phyloP scores from a whole-genome alignment of 2,113 vertebrate species.

The Excalfactoria chinensis region DNA sequence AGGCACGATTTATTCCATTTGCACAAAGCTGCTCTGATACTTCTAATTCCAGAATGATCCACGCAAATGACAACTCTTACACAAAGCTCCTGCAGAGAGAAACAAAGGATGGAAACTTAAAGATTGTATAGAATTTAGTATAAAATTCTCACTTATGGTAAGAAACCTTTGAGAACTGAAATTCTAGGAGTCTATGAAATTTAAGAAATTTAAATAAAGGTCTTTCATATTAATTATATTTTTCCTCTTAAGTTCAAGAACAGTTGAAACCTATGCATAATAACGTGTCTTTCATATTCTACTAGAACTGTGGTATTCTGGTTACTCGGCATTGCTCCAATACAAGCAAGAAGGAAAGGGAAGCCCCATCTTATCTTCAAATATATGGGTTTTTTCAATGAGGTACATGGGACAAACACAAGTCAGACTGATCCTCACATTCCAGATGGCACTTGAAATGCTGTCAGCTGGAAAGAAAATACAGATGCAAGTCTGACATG shows the following conservation, averaged over 20 bases:
- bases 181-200: neutral
- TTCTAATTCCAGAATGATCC: neutral
- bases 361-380: neutral
- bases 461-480: slow-evolving; percentile 10
- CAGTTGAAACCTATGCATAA: neutral
- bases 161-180: neutral
- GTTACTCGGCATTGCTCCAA: neutral
- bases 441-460: neutral
- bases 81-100: neutral
- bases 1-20: neutral
- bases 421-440: neutral
- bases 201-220: neutral
- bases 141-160: neutral
- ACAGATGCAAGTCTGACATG: slow-evolving; percentile 11
- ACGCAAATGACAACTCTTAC: neutral
- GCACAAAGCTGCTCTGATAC: neutral
- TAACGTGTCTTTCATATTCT: neutral
- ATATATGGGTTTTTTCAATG: neutral
- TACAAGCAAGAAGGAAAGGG: neutral
- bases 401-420: neutral
- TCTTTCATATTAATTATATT: neutral
- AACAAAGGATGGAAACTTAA: neutral
- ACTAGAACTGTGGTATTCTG: neutral
- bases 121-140: neutral
- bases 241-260: neutral